Evolutionary conservation across 2,113 vertebrate species (phyloP).

Genomic region (Salvator merianae): DNA sequence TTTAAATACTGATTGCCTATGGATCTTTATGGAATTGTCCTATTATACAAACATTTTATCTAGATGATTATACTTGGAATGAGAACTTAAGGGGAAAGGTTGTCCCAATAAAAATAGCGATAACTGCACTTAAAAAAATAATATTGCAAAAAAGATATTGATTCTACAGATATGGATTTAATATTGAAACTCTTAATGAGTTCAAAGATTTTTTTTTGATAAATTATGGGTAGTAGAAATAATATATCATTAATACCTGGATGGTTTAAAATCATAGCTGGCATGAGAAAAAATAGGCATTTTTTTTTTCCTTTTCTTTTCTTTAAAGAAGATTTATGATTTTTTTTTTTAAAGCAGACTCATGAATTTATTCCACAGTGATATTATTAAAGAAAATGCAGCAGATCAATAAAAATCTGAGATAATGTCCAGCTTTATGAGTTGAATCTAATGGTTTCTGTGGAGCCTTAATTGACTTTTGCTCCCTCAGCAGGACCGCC

Average conservation of each 20-base stretch:
- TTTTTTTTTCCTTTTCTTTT: too few species aligned
- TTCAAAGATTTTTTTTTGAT: not conserved
- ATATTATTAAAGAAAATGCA: too few species aligned
- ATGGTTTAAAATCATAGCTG: not conserved
- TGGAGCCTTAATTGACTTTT: too few species aligned
- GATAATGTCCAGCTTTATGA: not conserved
- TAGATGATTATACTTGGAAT: not conserved
- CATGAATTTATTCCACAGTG: not conserved
- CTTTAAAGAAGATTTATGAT: too few species aligned
- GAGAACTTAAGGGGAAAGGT: too few species aligned
- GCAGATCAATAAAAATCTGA: not conserved
- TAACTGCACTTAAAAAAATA: too few species aligned
- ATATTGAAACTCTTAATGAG: not conserved
- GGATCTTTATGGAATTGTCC: not conserved
- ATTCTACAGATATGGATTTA: not conserved
- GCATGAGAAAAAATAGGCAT: too few species aligned
- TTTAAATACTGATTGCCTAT: not conserved
- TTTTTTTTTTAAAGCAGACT: too few species aligned
- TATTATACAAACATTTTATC: not conserved
- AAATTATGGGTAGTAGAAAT: not conserved
- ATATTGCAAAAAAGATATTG: not conserved
- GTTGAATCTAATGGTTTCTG: too few species aligned
- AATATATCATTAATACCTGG: not conserved
- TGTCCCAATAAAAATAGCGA: too few species aligned
- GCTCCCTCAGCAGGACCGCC: too few species aligned